Evolutionary conservation across 2,888 invertebrate species (phyloP), one percentile per base, ranked within the genome.

Genomic region (Mongoloraphidia duomilia): DNA sequence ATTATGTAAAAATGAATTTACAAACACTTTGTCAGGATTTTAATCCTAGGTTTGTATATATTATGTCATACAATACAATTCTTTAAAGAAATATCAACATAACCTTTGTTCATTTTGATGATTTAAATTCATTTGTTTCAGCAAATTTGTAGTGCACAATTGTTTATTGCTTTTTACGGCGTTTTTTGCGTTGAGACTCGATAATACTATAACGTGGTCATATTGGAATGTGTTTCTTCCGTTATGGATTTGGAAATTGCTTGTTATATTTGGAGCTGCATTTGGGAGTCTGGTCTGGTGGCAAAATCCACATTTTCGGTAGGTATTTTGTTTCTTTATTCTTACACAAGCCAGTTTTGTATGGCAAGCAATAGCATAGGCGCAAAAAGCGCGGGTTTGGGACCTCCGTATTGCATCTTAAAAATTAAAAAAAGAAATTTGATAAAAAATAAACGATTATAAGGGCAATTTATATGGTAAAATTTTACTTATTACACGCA

Each of bases 211-310:
- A 63, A 79, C 86, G 63, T 94, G 94, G 90, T 92, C 90, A 44
- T 96, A 86, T 69, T 96, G 95, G 94, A 82, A 88, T 8, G 84
- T 98, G 41, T 97, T 98, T 68, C 78, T 87, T 14, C 97, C 98
- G 46, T 82, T 98, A 63, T 98, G 95, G 95, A 80, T 94, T 58
- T 97, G 97, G 94, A 97, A 98, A 66, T 77, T 81, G 53, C 76
- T 94, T 64, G 95, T 93, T 12, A 83, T 96, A 39, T 63, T 82
- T 48, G 97, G 96, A 51, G 94, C 95, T 40, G 78, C 84, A 43
- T 79, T 94, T 50, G 97, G 97, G 46, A 90, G 91, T 58, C 86
- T 89, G 63, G 86, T 95, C 13, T 97, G 96, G 94, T 92, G 92
- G 82, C 79, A 87, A 59, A 88, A 92, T 71, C 96, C 97, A 44